Evolutionary conservation across 2,113 vertebrate genomes (phyloP).

Genomic region (Hippopotamus amphibius): DNA sequence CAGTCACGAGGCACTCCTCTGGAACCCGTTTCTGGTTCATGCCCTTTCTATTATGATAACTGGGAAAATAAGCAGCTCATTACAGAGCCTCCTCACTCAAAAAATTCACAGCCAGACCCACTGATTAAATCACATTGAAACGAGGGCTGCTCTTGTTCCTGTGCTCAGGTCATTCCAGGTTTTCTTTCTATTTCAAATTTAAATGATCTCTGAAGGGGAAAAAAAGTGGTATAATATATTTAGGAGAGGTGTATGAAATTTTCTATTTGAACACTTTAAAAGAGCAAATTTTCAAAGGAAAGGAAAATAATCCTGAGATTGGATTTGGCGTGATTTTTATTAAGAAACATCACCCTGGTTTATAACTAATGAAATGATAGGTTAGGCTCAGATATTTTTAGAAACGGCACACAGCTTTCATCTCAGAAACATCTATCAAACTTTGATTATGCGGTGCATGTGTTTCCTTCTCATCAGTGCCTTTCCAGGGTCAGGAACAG

Average conservation of each 20-base stretch:
- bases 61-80: conserved; percentile 59
- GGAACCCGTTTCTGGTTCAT: conserved; percentile 58
- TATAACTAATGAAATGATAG: conserved; percentile 3
- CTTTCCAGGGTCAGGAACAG: not conserved
- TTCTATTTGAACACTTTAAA: conserved; percentile 37
- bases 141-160: not conserved
- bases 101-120: conserved; percentile 54
- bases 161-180: not conserved
- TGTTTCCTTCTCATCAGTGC: not conserved
- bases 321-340: not conserved
- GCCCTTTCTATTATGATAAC: conserved; percentile 68
- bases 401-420: not conserved
- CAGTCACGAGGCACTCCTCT: conserved; percentile 15
- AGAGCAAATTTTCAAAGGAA: not conserved
- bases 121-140: conserved; percentile 45
- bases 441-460: not conserved
- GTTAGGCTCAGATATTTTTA: not conserved
- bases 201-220: not conserved
- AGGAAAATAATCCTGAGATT: not conserved
- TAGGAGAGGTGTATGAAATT: conserved; percentile 9
- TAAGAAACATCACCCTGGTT: not conserved
- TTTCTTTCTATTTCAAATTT: conserved; percentile 21
- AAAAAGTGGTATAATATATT: not conserved
- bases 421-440: not conserved
- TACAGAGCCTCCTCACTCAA: conserved; percentile 45